Percentiles rank a stretch among this genome's conserved stretches.
Conservation (phyloP, 2,113 vertebrate genomes). For the Onychorhynchus coronatus region DNA sequence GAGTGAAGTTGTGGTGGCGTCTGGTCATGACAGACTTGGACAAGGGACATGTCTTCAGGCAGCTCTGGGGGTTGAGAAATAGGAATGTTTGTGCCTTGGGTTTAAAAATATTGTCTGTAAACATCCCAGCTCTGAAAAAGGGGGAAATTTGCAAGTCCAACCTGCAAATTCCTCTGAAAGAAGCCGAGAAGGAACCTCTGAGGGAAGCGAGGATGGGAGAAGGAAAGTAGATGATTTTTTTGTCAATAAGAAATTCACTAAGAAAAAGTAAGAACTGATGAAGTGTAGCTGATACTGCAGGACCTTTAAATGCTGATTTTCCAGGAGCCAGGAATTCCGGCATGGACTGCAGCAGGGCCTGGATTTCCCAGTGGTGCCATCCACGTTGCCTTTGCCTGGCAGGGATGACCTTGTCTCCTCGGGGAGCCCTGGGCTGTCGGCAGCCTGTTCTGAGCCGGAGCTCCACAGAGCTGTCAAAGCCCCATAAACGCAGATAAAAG, state of each 20-base stretch:
- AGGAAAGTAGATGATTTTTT: neutral
- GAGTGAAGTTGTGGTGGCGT: too few species aligned
- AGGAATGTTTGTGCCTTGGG: neutral
- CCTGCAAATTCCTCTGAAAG: neutral
- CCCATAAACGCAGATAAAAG: accelerated
- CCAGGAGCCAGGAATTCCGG: neutral
- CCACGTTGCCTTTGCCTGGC: neutral
- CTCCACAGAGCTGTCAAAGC: neutral
- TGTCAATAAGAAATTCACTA: neutral
- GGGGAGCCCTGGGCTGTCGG: neutral
- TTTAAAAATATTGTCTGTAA: neutral
- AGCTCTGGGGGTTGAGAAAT: neutral
- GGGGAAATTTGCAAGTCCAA: too few species aligned
- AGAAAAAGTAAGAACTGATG: accelerated
- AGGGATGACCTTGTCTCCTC: neutral
- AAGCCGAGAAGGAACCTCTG: neutral
- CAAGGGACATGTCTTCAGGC: neutral
- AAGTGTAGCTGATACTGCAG: neutral
- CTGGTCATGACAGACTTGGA: neutral
- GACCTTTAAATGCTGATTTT: neutral
- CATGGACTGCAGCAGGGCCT: accelerated
- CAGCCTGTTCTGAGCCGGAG: neutral
- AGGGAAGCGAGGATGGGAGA: neutral
- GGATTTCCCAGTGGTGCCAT: neutral
- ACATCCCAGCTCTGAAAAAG: neutral